Base-by-base conservation (phyloP, 2,888 invertebrate species). In the Mycalesis mineus region DNA sequence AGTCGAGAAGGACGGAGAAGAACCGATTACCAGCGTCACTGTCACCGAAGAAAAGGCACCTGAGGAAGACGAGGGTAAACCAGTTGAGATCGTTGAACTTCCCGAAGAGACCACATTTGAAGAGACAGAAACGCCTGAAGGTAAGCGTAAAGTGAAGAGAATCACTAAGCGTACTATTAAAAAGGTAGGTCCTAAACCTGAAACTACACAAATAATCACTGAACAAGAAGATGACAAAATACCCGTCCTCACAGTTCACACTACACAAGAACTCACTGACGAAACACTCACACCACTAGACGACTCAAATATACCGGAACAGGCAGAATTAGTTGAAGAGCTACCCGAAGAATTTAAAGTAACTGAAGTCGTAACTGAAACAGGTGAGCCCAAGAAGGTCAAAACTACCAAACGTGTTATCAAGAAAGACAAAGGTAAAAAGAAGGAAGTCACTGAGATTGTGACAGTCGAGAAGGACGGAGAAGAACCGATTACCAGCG, bases 401-500 rank as follows among this genome's bases (percentile, higher is more conserved):
- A 51, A 40, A 31, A 51, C 41, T 0, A 51, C 28, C 0, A 51
- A 51, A 31, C 51, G 51, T 2, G 31, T 51, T 2, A 41, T 51
- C 7, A 51, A 41, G 17, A 51, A 51, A 17, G 40, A 15, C 6
- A 51, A 51, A 29, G 51, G 51, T 4, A 8, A 13, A 4, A 51
- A 31, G n/a, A 14, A 51, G 11, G 51, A 51, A 31, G 17, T 51
- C 29, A 51, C 51, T 11, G 51, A 51, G 11, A 51, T 51, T 4
- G 14, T 41, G 1, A 51, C 41, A 7, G 15, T 41, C 2, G 51
- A 51, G 11, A 51, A 41, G 7, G 51, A 51, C n/a, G 41, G 51
- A 5, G 51, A 66, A 47, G 72, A 70, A 61, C 64, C 72, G 0
- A 53, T 68, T 0, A 68, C 73, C 0, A 80, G 68, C 22, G 61